phyloP scores from a whole-genome alignment of 2,797 vertebrate species.

The Sebastes wilsoni region DNA sequence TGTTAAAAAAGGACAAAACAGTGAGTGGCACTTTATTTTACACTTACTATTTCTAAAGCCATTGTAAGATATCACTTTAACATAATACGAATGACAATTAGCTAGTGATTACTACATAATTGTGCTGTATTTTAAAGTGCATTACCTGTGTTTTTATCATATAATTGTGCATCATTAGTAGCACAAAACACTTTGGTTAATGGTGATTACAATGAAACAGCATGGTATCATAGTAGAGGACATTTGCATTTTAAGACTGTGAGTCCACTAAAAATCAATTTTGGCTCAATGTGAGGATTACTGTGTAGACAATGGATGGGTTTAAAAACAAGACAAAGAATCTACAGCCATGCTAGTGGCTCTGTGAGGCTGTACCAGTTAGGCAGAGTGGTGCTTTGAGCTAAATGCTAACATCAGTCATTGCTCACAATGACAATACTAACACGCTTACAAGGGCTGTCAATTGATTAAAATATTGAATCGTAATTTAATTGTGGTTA shows the following conservation, averaged over 20 bases:
- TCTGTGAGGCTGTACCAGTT: no score
- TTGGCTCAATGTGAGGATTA: not conserved
- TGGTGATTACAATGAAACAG: not conserved
- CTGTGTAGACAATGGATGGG: not conserved
- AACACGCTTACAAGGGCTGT: not conserved
- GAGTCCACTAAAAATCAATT: not conserved
- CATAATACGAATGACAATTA: not conserved
- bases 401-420: no score
- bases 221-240: not conserved
- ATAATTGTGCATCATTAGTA: not conserved
- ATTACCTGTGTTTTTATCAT: not conserved
- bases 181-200: not conserved
- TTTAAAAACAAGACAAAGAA: not conserved
- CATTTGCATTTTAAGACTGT: not conserved
- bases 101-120: not conserved
- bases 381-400: no score
- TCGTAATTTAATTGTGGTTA: no score
- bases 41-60: not conserved
- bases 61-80: not conserved
- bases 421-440: not conserved
- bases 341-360: not conserved
- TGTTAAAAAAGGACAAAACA: constrained; percentile 17
- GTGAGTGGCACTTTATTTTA: constrained; percentile 1
- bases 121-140: not conserved
- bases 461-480: no score